phyloP scores from a whole-genome alignment of 2,113 vertebrate species.

The Passer montanus region DNA sequence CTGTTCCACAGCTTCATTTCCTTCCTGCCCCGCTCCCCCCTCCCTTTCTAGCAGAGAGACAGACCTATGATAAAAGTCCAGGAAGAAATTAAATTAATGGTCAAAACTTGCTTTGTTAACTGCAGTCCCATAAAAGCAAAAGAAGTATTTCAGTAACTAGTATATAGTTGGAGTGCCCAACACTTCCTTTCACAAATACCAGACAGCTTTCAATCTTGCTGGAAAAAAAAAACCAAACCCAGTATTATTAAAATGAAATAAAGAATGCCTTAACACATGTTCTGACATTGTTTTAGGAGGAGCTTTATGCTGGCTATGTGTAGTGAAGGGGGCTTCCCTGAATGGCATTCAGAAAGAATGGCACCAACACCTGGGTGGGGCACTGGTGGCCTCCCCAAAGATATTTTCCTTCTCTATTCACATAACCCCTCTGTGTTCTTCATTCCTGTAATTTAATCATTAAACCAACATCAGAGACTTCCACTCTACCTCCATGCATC shows the following conservation, averaged over 20 bases:
- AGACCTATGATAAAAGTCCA: neutral
- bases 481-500: neutral
- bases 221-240: neutral
- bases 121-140: neutral
- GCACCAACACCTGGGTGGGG: neutral
- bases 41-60: neutral
- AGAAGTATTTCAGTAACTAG: neutral
- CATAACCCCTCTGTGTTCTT: neutral
- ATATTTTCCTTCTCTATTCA: slow-evolving; percentile 7
- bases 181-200: neutral
- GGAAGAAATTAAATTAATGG: neutral
- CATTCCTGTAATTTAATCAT: slow-evolving; percentile 27
- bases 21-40: neutral
- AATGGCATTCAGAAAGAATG: neutral
- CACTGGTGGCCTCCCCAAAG: neutral
- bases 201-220: neutral
- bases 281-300: neutral
- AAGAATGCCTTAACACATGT: neutral
- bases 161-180: neutral
- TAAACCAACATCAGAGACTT: neutral
- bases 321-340: neutral
- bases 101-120: neutral
- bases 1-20: neutral
- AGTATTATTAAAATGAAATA: neutral
- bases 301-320: neutral